Base-by-base conservation (phyloP, 2,797 vertebrate genomes). In the Pangasius sanitwongsei region DNA sequence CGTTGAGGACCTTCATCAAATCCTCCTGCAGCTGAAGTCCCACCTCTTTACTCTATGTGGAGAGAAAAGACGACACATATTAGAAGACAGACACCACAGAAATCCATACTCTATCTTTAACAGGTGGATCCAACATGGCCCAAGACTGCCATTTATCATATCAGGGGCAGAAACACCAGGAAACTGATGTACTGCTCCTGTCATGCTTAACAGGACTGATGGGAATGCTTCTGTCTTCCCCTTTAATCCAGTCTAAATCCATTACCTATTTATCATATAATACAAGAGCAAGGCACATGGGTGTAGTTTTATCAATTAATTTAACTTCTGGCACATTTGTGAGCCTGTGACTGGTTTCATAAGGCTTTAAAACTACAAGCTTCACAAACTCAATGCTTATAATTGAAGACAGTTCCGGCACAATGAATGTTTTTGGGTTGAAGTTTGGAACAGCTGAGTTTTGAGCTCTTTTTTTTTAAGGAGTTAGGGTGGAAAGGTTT, bases 1-100 rank as follows among this genome's bases (percentile, higher is more conserved):
- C 98, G 87, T 98, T 99, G 92, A 99, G 94, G 92, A 99, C 98
- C 94, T 99, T 99, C 97, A 99, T 97, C 96, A 99, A 92, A 94
- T 99, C 98, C 91, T 99, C 98, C 91, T 99, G 98, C 91, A 99
- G 97, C 95, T 99, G 98, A 77, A 98, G 93, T 11, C 98, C 98
- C 4, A 99, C 97, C 95, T 99, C 98, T 95, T 99, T 99, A 95
- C 98, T 99, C 98, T 99, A 94, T 65, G 93, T 67, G 93, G 85
- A 92, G 31, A 92, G 44, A 84, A 87, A 67, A 81, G 86, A 86
- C 86, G 82, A 83, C 2, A 41, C 50, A 78, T 37, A 89, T 88
- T 69, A 85, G 48, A 75, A 48, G 50, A 70, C 55, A 70, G 48
- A 81, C 69, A 0, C 50, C 57, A 59, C 63, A 72, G n/a, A 86